phyloP scores from a whole-genome alignment of 1,140 invertebrate species.

The Megathymus violae region DNA sequence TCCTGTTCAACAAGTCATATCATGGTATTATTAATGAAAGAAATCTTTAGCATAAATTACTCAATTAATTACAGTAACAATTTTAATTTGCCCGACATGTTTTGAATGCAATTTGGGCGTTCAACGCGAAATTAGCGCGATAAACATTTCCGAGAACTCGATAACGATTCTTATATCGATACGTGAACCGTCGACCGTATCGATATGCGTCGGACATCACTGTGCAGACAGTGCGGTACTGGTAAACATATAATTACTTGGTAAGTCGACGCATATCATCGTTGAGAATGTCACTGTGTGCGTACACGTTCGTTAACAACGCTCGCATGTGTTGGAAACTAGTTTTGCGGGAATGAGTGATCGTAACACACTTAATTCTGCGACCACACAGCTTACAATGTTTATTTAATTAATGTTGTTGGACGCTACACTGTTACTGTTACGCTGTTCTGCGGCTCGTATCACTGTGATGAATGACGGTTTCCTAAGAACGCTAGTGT shows the following conservation, averaged over 20 bases:
- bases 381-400: conserved; percentile 63
- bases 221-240: conserved; percentile 64
- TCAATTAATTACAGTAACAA: conserved; percentile 3
- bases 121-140: too few relatives aligned
- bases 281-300: too few relatives aligned
- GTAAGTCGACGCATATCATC: conserved; percentile 79
- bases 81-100: neutral
- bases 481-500: neutral
- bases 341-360: conserved; percentile 70
- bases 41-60: neutral
- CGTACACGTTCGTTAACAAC: too few relatives aligned
- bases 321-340: conserved; percentile 61
- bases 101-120: too few relatives aligned
- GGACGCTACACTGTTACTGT: conserved; percentile 32
- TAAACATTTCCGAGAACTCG: too few relatives aligned
- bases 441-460: neutral
- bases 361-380: conserved; percentile 59
- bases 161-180: conserved; percentile 17
- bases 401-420: conserved; percentile 64
- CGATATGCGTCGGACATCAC: conserved; percentile 58
- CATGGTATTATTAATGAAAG: too few relatives aligned
- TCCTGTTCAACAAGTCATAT: neutral
- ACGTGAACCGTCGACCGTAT: conserved; percentile 36
- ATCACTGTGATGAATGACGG: neutral
- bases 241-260: conserved; percentile 82